Evolutionary conservation across 2,113 vertebrate species (phyloP).

Genomic region (Albula glossodonta): DNA sequence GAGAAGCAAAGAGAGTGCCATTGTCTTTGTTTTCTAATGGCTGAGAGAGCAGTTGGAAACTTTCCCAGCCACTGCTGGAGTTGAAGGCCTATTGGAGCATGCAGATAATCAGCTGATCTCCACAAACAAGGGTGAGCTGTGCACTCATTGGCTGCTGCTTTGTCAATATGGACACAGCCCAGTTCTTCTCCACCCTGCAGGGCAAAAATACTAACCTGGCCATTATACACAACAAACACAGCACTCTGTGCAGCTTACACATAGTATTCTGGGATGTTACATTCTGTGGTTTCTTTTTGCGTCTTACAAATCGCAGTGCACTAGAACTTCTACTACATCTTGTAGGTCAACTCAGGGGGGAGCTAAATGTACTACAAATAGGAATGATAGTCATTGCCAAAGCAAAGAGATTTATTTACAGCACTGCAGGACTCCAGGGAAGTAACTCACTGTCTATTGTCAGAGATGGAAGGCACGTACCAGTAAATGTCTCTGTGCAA

Average conservation of each 20-base stretch:
- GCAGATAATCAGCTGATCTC: conserved; percentile 23
- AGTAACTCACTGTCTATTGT: background rate
- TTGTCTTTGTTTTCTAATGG: background rate
- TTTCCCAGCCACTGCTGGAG: background rate
- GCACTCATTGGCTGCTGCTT: conserved; percentile 29
- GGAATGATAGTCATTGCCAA: background rate
- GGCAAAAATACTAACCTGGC: conserved; percentile 11
- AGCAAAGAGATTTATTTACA: background rate
- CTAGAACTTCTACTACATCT: background rate
- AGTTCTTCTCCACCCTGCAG: background rate
- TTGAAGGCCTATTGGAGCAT: background rate
- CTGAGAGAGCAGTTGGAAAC: background rate
- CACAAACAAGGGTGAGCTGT: conserved; percentile 29
- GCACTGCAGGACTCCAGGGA: background rate
- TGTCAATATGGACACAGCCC: conserved; percentile 16
- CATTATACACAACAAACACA: conserved; percentile 17
- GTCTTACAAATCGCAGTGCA: background rate
- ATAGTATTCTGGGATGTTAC: conserved; percentile 34
- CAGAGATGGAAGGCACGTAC: conserved; percentile 62
- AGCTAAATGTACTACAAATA: background rate
- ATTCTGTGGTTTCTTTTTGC: background rate
- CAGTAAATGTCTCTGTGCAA: conserved; percentile 97
- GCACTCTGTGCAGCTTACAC: conserved; percentile 33
- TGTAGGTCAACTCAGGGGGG: background rate
- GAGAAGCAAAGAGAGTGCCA: background rate